Evolutionary conservation across 2,797 vertebrate genomes (phyloP).

Genomic region (Notamacropus eugenii): DNA sequence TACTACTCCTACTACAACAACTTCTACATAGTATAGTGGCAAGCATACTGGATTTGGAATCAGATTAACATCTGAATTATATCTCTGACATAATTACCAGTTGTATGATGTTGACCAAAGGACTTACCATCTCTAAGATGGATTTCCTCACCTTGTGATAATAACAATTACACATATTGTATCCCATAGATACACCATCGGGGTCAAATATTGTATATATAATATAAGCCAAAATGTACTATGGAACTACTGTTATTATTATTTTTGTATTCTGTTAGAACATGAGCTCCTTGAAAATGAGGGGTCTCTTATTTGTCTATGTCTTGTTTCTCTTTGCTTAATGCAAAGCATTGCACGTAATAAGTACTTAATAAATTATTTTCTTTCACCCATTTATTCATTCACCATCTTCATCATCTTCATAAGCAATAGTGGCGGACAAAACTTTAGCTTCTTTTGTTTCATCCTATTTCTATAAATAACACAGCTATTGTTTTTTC

Average conservation of each 20-base stretch:
- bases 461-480: not conserved
- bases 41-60: not conserved
- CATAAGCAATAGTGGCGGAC: not conserved
- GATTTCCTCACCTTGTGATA: not conserved
- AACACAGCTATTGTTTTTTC: not conserved
- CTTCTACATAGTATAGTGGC: not conserved
- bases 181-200: not conserved
- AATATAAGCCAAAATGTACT: not conserved
- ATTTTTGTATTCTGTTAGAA: not conserved
- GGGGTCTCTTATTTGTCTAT: not conserved
- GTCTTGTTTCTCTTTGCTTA: not conserved
- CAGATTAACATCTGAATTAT: not conserved
- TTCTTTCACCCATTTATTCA: not conserved
- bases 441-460: not conserved
- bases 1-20: not conserved
- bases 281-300: not conserved
- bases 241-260: not conserved
- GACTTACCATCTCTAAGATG: not conserved
- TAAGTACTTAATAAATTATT: not conserved
- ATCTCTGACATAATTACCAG: not conserved
- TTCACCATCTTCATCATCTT: not conserved
- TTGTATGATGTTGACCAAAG: not conserved
- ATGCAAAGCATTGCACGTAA: not conserved
- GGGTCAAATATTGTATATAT: not conserved
- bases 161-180: too few relatives aligned